Conservation (phyloP, 2,797 vertebrate species). For the Perodicticus potto region DNA sequence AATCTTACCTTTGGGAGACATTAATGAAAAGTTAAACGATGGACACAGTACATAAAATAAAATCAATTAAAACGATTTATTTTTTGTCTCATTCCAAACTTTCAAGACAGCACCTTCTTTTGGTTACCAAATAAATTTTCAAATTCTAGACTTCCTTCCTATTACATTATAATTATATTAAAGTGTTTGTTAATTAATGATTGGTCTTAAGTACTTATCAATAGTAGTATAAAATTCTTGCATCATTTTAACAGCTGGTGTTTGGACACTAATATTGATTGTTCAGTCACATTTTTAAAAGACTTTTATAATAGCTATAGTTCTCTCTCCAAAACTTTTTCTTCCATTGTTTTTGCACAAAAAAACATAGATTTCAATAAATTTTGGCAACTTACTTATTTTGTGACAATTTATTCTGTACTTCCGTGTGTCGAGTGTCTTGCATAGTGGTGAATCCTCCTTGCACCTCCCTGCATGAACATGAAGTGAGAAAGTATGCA, state of each 20-base stretch:
- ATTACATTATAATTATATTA: background rate
- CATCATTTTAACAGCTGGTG: background rate
- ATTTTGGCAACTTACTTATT: background rate
- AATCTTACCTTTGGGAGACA: background rate
- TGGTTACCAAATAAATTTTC: background rate
- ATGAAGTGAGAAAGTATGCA: background rate
- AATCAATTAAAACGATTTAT: background rate
- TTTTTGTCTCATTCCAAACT: background rate
- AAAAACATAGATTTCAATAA: background rate
- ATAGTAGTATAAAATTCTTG: background rate
- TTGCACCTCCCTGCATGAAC: background rate
- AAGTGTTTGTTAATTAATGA: background rate
- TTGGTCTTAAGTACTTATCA: slow-evolving; percentile 11
- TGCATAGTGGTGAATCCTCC: background rate
- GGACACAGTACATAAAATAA: background rate
- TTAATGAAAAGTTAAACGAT: slow-evolving; percentile 4
- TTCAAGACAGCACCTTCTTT: background rate
- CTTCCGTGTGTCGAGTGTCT: background rate
- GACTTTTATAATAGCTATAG: background rate
- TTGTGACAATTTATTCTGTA: background rate
- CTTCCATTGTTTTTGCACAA: background rate
- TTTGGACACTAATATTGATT: background rate
- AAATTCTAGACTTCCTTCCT: background rate
- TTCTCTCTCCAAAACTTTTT: background rate
- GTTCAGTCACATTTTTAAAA: background rate